A percentile compares a stretch with the other conserved stretches of the same genome.
phyloP scores from a whole-genome alignment of 2,797 vertebrate genomes.

The Enteromius radiatus region DNA sequence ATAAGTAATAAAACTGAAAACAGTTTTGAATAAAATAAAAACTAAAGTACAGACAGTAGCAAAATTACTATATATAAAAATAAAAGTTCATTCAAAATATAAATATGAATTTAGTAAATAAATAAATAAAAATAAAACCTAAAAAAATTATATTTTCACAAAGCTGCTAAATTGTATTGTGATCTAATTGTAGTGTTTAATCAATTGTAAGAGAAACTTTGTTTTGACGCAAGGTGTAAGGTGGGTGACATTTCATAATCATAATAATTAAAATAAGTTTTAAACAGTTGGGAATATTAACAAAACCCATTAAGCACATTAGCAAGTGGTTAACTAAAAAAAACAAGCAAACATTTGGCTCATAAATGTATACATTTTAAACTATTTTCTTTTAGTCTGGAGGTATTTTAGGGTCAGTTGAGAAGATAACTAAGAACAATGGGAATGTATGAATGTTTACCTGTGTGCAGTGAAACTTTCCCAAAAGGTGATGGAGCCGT shows the following conservation, averaged over 20 bases:
- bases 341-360: not conserved
- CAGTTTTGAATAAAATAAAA: not conserved
- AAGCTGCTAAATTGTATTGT: too few relatives aligned
- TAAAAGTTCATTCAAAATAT: not conserved
- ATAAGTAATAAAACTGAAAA: not conserved
- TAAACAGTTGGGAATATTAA: not conserved
- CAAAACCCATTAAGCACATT: not conserved
- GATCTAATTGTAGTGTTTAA: not conserved
- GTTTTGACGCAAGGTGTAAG: too few relatives aligned
- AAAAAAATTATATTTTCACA: too few relatives aligned
- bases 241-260: not conserved
- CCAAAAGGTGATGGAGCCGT: slow-evolving; percentile 93
- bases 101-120: not conserved
- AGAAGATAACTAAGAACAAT: not conserved
- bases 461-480: slow-evolving; percentile 94
- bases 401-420: not conserved
- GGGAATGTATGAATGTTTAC: slow-evolving; percentile 64
- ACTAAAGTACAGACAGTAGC: not conserved
- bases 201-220: not conserved
- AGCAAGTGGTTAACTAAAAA: not conserved
- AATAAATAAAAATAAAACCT: too few relatives aligned
- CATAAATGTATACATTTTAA: not conserved
- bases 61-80: not conserved
- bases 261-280: not conserved
- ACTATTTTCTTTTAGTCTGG: not conserved